Evolutionary conservation across 1,140 invertebrate species (phyloP), one percentile per base, ranked within the genome.

Genomic region (Euwallacea fornicatus): DNA sequence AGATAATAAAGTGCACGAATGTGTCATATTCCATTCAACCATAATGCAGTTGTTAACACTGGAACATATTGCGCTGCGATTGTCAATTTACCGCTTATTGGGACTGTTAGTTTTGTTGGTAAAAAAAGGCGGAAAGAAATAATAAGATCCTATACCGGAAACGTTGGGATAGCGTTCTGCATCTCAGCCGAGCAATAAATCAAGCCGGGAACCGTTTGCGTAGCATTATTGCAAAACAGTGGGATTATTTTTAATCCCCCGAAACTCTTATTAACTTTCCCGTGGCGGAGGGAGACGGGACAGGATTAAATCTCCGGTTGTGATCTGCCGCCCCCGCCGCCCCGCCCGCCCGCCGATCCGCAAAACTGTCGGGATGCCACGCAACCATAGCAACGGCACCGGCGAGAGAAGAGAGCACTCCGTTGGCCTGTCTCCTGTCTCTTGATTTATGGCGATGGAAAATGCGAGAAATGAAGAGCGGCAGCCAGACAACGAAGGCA

Each of bases 381-480:
- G 79, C 75, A 76, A 76, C 79, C 79, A 81, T 81, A 77, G 79
- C 79, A 81, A 81, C 80, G 77, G 76, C 69, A 66, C 47, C 61
- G 44, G 61, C 61, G 61, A 63, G 61, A 47, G 62, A 64, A 60
- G 68, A 70, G 68, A 71, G 79, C 77, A 78, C 77, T 79, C 75
- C 75, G 79, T 79, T 79, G 75, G 77, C 76, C 81, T 82, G 81
- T 82, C 81, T 82, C 80, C 80, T 82, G 81, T 82, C 81, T 76
- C 78, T 80, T 82, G 81, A 82, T 82, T 82, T 82, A 82, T 81
- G 81, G 80, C 79, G 77, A 81, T 82, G 78, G 80, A 81, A 82
- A 82, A 82, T 81, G 81, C 79, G 80, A 82, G 81, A 82, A 82
- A 82, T 82, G 81, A 82, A 82, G 81, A 81, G 78, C 78, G 78